phyloP scores from a whole-genome alignment of 2,888 invertebrate species.

The Zele albiditarsus region DNA sequence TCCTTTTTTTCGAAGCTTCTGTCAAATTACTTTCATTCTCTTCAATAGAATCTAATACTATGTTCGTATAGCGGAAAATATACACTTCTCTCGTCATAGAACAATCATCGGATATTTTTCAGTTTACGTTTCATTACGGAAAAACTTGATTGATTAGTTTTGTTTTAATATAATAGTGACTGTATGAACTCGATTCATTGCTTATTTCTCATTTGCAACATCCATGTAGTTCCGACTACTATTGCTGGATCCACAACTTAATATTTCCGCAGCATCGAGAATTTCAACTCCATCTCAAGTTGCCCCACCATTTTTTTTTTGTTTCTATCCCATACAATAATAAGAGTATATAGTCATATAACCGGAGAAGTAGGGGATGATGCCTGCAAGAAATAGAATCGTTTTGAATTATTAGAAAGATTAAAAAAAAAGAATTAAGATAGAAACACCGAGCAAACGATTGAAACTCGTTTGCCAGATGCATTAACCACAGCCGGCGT shows the following conservation, averaged over 20 bases:
- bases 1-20: background rate
- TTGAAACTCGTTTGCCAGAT: constrained; percentile 63
- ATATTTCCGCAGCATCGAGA: too few relatives aligned
- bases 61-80: background rate
- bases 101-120: background rate
- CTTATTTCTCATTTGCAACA: too few relatives aligned
- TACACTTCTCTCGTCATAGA: background rate
- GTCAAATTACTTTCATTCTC: constrained; percentile 23
- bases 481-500: constrained; percentile 71
- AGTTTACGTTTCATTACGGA: background rate
- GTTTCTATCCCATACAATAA: background rate
- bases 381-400: background rate
- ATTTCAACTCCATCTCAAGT: too few relatives aligned
- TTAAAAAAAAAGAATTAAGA: constrained; percentile 19
- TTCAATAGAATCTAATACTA: background rate
- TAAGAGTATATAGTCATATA: background rate
- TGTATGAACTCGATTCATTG: background rate
- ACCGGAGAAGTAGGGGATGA: background rate
- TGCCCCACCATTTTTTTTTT: background rate
- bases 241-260: too few relatives aligned
- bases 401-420: constrained; percentile 1
- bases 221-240: too few relatives aligned
- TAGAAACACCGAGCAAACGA: constrained; percentile 27
- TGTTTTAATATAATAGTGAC: too few relatives aligned
- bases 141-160: too few relatives aligned